Evolutionary conservation across 1,140 invertebrate genomes (phyloP).

Genomic region (Plodia interpunctella): DNA sequence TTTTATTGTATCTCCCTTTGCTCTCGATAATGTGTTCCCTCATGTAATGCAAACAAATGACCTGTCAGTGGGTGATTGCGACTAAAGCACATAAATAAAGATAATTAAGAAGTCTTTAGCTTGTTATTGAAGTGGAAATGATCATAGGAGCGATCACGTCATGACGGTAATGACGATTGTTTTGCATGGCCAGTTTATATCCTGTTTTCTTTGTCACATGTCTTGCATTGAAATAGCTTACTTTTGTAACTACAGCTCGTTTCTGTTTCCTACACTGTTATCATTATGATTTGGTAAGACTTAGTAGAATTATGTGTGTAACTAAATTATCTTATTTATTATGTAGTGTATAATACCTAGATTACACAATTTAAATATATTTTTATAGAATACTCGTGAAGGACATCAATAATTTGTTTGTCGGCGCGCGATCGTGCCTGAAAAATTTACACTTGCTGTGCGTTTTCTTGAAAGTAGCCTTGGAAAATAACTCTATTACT

Average conservation of each 20-base stretch:
- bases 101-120: neutral
- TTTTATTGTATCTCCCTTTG: constrained; percentile 43
- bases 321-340: no score
- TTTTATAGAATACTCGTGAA: constrained; percentile 4
- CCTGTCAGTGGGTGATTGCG: constrained; percentile 7
- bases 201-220: neutral
- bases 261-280: no score
- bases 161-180: neutral
- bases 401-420: neutral
- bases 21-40: constrained; percentile 36
- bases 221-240: no score
- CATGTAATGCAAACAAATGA: constrained; percentile 25
- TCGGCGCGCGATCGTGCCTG: neutral
- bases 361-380: neutral
- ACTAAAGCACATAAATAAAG: neutral
- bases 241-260: no score
- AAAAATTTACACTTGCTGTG: constrained; percentile 7
- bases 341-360: no score
- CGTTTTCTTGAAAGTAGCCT: neutral
- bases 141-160: neutral
- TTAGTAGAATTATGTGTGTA: no score
- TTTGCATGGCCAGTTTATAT: neutral
- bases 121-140: neutral
- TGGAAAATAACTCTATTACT: constrained; percentile 1
- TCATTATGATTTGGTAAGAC: no score